Evolutionary conservation across 2,113 vertebrate species (phyloP), one percentile per base, ranked within the genome.

Genomic region (Solea solea): DNA sequence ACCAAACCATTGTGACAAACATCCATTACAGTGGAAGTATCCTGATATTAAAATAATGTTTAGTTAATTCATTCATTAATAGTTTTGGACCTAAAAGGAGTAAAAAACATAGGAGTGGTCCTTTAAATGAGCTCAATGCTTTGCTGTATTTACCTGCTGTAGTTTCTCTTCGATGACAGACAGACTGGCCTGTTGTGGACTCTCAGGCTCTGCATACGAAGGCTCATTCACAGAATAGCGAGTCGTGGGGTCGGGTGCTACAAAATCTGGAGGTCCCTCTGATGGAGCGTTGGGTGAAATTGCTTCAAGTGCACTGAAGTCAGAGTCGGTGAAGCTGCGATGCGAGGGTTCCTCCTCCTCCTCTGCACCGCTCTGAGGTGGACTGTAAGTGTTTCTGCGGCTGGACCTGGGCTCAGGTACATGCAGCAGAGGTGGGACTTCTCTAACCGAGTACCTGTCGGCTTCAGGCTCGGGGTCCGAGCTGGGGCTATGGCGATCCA

Each of bases 261-360:
- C 81, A 66, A 94, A 94, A 44, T 92, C 88, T 0, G 94, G 94
- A 0, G 92, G 93, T 41, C 69, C 90, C 0, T 94, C 93, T 0
- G 91, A 92, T 0, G 80, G 91, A 12, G 88, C 62, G 21, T 50
- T 14, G 1, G 84, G 81, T 4, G 21, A 9, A 5, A 72, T 12
- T 0, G 25, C 39, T 8, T 93, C 90, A 0, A 58, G 16, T 2
- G 63, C 39, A 1, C 87, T 80, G 69, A 90, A 91, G 42, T 94
- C 93, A 0, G 90, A 92, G 84, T 93, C 92, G 3, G 90, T 83
- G 41, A 88, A 92, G 50, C 91, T 93, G 53, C 84, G 89, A 4
- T 85, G 74, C 40, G 64, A 34, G 1, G 7, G 21, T 0, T 78
- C 72, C 0, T 90, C 76, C 0, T 90, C 76, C 8, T 86, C 78